Base-by-base conservation (phyloP, 2,888 invertebrate species). In the Aproaerema taeniolella region DNA sequence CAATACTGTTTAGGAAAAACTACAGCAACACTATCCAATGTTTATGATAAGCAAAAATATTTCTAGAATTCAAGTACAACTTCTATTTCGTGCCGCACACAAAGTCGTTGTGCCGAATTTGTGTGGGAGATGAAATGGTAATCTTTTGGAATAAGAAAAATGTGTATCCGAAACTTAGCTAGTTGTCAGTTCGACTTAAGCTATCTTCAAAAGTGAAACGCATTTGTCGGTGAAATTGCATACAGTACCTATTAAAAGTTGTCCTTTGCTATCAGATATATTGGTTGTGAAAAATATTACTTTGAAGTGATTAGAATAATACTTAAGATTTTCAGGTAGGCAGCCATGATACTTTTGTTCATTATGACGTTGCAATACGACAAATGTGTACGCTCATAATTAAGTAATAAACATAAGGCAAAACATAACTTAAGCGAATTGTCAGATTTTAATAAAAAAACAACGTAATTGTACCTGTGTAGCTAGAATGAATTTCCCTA, bases 401-500 rank as follows among this genome's bases (percentile, higher is more conserved):
- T n/a, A n/a, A n/a, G n/a, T n/a, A n/a, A n/a, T n/a, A n/a, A n/a
- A n/a, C n/a, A n/a, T n/a, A n/a, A n/a, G n/a, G n/a, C n/a, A n/a
- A n/a, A n/a, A n/a, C n/a, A n/a, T n/a, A n/a, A n/a, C n/a, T 20
- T 80, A 83, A 82, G 75, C 80, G 83, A 50, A 70, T 66, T 69
- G 20, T 20, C 20, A 8, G 20, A 4, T 20, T 20, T 20, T 8
- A 38, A 47, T 34, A 34, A 15, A 14, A 25, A 52, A 52, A 51
- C 58, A 56, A 58, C 52, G 53, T 58, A 56, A 66, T 68, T 73
- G 85, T 85, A 85, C 85, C 85, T 85, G 85, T 80, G 76, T 85
- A 85, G 85, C 73, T 85, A 85, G 85, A 77, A 66, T 64, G 70
- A 85, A 83, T 85, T 83, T 77, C 72, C 64, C 70, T 64, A 62